Evolutionary conservation across 2,797 vertebrate genomes (phyloP).

Genomic region (Smutsia temminckii): DNA sequence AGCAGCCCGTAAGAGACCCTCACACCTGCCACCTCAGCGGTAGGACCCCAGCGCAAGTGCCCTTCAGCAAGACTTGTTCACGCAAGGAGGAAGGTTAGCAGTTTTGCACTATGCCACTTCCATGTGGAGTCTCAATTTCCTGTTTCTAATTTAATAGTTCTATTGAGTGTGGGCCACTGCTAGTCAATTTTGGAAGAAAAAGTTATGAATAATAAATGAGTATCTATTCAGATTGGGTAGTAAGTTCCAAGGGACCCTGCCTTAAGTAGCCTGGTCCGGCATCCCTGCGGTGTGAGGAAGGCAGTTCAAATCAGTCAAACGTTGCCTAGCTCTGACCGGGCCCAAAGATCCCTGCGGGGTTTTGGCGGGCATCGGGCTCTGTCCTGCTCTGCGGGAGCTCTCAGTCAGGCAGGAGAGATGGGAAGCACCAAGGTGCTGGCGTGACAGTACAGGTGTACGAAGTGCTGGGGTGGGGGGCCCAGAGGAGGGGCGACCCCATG

Average conservation of each 20-base stretch:
- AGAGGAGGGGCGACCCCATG: background rate
- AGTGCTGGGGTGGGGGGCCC: background rate
- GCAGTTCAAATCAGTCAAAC: background rate
- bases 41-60: background rate
- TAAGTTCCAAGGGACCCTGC: background rate
- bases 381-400: background rate
- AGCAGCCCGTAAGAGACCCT: background rate
- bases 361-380: background rate
- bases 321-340: accelerated
- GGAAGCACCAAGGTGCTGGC: background rate
- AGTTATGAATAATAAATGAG: conserved; percentile 40
- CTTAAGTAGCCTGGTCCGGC: background rate
- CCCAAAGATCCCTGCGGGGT: background rate
- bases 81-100: background rate
- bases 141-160: background rate
- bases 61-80: background rate
- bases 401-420: background rate
- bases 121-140: background rate
- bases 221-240: background rate
- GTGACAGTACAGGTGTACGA: background rate
- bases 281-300: background rate
- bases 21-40: background rate
- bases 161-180: background rate
- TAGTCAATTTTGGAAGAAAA: conserved; percentile 27
- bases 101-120: background rate